Conservation (phyloP, 2,888 invertebrate genomes). For the Nasonovia ribisnigri region DNA sequence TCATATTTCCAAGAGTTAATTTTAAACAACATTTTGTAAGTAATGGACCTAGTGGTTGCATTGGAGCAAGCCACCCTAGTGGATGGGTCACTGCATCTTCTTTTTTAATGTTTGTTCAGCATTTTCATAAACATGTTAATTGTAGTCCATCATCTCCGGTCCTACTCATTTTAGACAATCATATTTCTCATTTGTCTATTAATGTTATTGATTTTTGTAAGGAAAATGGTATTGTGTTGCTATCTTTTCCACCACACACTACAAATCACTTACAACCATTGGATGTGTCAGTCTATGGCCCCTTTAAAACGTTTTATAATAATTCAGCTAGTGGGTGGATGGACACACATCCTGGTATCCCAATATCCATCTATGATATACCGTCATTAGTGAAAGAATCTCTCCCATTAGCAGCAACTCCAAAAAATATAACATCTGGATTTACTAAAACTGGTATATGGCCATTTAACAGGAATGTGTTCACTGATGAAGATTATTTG, state of each 20-base stretch:
- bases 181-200: constrained; percentile 18
- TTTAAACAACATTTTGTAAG: constrained; percentile 68
- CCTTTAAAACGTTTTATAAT: constrained; percentile 11
- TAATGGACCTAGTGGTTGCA: constrained; percentile 68
- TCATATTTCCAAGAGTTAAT: constrained; percentile 68
- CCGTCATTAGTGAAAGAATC: background rate
- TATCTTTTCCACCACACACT: constrained; percentile 33
- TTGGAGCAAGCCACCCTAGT: constrained; percentile 67
- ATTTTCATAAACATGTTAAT: background rate
- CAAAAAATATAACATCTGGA: constrained; percentile 19
- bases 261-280: constrained; percentile 32
- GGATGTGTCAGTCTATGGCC: constrained; percentile 50
- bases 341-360: background rate
- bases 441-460: constrained; percentile 36
- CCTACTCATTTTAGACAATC: background rate
- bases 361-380: constrained; percentile 18
- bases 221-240: constrained; percentile 38
- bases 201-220: constrained; percentile 3
- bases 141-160: background rate
- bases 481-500: constrained; percentile 23
- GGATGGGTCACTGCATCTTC: constrained; percentile 68
- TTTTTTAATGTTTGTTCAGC: constrained; percentile 63
- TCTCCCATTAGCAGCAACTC: constrained; percentile 36
- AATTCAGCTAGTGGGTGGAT: constrained; percentile 13
- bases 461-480: constrained; percentile 10